phyloP scores from a whole-genome alignment of 2,113 vertebrate genomes.

The Noturus placidus region DNA sequence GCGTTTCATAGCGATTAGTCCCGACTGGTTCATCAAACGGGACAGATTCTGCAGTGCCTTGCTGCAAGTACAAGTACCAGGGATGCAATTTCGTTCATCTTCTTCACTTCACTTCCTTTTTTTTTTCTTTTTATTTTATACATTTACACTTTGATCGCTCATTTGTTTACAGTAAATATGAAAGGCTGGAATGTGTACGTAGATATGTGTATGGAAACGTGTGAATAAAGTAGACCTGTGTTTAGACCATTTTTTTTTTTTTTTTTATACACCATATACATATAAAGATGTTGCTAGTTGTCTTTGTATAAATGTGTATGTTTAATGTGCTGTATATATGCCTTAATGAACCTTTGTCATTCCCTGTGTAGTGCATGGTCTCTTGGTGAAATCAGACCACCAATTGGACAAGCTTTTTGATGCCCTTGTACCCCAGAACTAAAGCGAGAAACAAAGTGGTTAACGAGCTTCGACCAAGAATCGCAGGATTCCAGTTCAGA shows the following conservation, averaged over 20 bases:
- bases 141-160: constrained; percentile 62
- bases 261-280: constrained; percentile 63
- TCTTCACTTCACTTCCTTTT: constrained; percentile 53
- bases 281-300: constrained; percentile 67
- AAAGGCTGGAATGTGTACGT: constrained; percentile 57
- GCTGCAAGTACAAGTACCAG: constrained; percentile 58
- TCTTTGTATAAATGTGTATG: constrained; percentile 68
- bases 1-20: constrained; percentile 9
- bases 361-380: constrained; percentile 41
- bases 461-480: not conserved
- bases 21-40: constrained; percentile 47
- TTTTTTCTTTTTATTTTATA: constrained; percentile 49
- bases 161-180: constrained; percentile 72
- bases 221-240: constrained; percentile 65
- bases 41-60: constrained; percentile 72
- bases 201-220: constrained; percentile 54
- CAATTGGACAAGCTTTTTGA: constrained; percentile 56
- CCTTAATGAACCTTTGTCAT: constrained; percentile 62
- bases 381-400: constrained; percentile 42
- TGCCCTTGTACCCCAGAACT: constrained; percentile 38
- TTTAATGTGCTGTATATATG: constrained; percentile 61
- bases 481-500: too few species aligned
- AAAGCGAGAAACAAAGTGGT: not conserved
- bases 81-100: constrained; percentile 54
- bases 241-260: constrained; percentile 57